These are phyloP conservation scores for Enteromius unitaeniatus DNA, from an alignment of 2,797 vertebrate species.

Conservation along the genomic window DNA sequence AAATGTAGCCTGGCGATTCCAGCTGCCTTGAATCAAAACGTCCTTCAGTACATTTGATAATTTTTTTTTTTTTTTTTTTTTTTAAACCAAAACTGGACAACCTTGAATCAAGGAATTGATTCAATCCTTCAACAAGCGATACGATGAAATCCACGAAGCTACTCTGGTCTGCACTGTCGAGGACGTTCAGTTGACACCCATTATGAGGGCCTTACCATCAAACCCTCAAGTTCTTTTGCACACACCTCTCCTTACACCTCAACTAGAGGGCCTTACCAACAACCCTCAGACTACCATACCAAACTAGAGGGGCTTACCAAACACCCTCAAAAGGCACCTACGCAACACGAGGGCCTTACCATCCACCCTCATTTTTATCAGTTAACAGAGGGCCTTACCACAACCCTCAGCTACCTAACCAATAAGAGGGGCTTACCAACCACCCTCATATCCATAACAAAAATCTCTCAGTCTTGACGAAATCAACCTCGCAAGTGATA, in stretches of 20 bases:
- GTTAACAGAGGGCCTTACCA: slow-evolving; percentile 66
- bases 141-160: slow-evolving; percentile 67
- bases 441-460: slow-evolving; percentile 55
- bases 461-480: slow-evolving; percentile 40
- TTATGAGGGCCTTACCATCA: slow-evolving; percentile 53
- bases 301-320: slow-evolving; percentile 67
- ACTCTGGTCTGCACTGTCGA: slow-evolving; percentile 65
- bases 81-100: slow-evolving; percentile 4
- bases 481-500: slow-evolving; percentile 63
- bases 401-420: slow-evolving; percentile 47
- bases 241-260: slow-evolving; percentile 10
- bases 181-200: slow-evolving; percentile 43
- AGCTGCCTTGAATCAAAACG: slow-evolving; percentile 46
- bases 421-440: slow-evolving; percentile 65
- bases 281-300: slow-evolving; percentile 54
- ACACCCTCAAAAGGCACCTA: slow-evolving; percentile 53
- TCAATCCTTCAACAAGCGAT: slow-evolving; percentile 63
- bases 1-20: slow-evolving; percentile 56
- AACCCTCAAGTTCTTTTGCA: slow-evolving; percentile 32
- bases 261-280: slow-evolving; percentile 62
- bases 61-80: no score
- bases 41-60: slow-evolving; percentile 17
- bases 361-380: slow-evolving; percentile 60
- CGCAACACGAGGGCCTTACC: slow-evolving; percentile 56
- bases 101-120: slow-evolving; percentile 47